Evolutionary conservation across 2,888 invertebrate species (phyloP), one percentile per base, ranked within the genome.

Genomic region (Drosophila pseudotalamancana): DNA sequence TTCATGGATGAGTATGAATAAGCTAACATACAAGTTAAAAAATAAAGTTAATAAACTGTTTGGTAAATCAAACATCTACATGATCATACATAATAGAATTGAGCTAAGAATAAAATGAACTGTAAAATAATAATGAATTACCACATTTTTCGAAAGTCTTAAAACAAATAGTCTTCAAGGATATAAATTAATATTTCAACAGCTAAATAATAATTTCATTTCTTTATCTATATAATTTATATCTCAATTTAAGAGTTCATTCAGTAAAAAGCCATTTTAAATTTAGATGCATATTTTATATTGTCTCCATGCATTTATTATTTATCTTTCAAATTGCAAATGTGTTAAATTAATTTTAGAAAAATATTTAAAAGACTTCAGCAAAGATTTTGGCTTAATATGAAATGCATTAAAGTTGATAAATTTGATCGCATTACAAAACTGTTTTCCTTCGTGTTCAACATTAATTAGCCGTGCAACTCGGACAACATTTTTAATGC

Each of bases 391-490:
- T 56, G 43, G 31, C 59, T 49, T 57, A n/a, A 23, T 46, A 39
- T 75, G n/a, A 63, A 54, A 54, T 51, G 71, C 63, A 70, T 63
- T 72, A 54, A 31, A 56, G 45, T 73, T 80, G 78, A 80, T 87
- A 85, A 73, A 80, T 85, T 77, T 73, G 66, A 19, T 31, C 49
- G 78, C 84, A 62, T 79, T 77, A 65, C 42, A 63, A 83, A 77
- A 76, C 55, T 83, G 82, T 81, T 77, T 75, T 75, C 72, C 76
- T 57, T 54, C 88, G 72, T 87, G 86, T 87, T 87, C 76, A 85
- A 62, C 86, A 81, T 81, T 81, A 78, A 87, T 81, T 81, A 65
- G 60, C 67, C 65, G 63, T 62, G 71, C 70, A 55, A 55, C 72
- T 39, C 27, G 37, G 40, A 27, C 34, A 65, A 50, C 34, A 68